Evolutionary conservation across 2,888 invertebrate species (phyloP).

Genomic region (Leptopilina syphax): DNA sequence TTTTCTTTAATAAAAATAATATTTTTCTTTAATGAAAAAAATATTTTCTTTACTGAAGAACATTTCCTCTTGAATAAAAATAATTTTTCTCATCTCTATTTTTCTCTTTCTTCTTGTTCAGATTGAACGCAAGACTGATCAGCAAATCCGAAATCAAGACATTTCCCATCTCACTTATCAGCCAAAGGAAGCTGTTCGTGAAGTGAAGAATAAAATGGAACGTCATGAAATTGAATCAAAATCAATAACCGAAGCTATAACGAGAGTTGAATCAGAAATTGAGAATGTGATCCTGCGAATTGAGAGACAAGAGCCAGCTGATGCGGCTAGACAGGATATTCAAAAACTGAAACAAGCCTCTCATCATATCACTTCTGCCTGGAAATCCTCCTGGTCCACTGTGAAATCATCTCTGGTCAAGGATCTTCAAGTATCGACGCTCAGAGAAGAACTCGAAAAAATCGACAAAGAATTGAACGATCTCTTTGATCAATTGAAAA

Average conservation of each 20-base stretch:
- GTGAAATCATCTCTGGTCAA: constrained; percentile 80
- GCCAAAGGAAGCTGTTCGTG: constrained; percentile 55
- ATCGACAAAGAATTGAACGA: constrained; percentile 83
- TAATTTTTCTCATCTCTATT: neutral
- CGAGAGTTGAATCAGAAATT: constrained; percentile 83
- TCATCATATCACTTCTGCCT: constrained; percentile 80
- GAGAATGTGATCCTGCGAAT: constrained; percentile 84
- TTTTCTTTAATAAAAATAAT: too few relatives aligned
- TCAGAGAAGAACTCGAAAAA: constrained; percentile 81
- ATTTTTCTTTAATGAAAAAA: too few relatives aligned
- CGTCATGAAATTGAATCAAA: constrained; percentile 82
- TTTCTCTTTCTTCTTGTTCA: constrained; percentile 34
- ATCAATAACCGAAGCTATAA: constrained; percentile 83
- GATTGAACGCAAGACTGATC: constrained; percentile 75
- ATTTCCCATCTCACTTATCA: constrained; percentile 39
- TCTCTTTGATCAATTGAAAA: constrained; percentile 66
- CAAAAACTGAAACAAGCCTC: constrained; percentile 83
- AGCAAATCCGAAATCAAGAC: constrained; percentile 60
- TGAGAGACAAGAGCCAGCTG: constrained; percentile 84
- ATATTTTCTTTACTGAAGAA: too few relatives aligned
- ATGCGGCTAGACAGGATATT: constrained; percentile 83
- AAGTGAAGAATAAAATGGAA: constrained; percentile 58
- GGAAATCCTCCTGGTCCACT: constrained; percentile 81
- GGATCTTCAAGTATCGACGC: constrained; percentile 50
- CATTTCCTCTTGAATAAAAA: too few relatives aligned